These are phyloP conservation scores for Oxyura jamaicensis DNA, from an alignment of 2,113 vertebrate genomes.

Conservation along the genomic window DNA sequence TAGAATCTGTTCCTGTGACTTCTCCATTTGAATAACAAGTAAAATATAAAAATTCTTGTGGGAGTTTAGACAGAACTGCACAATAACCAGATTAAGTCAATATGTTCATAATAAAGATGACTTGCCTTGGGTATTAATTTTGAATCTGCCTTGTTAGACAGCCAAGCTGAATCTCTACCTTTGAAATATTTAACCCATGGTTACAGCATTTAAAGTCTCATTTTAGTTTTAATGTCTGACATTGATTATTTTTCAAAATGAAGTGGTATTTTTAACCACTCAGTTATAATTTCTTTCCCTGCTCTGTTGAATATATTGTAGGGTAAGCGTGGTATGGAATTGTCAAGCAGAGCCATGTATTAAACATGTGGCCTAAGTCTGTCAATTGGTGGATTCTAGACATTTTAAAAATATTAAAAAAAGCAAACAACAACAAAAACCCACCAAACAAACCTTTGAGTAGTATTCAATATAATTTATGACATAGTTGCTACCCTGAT, in stretches of 20 bases:
- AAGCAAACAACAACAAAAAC: neutral
- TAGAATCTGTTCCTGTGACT: neutral
- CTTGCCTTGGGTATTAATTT: neutral
- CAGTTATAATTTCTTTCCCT: slow-evolving; percentile 16
- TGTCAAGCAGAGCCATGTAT: neutral
- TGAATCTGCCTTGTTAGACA: neutral
- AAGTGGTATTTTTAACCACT: slow-evolving; percentile 4
- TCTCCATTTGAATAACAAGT: slow-evolving; percentile 6
- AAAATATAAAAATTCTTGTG: slow-evolving; percentile 22
- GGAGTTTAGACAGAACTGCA: slow-evolving; percentile 4
- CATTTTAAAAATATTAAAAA: neutral
- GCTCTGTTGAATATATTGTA: neutral
- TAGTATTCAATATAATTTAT: neutral
- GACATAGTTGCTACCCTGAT: neutral
- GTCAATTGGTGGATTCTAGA: neutral
- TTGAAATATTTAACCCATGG: neutral
- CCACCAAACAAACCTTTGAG: neutral
- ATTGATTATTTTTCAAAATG: neutral
- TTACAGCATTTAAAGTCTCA: slow-evolving; percentile 14
- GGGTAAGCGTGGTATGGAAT: neutral
- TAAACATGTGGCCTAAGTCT: neutral
- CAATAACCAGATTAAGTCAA: slow-evolving; percentile 21
- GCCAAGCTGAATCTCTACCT: neutral
- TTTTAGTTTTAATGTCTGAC: slow-evolving; percentile 23
- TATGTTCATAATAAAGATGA: neutral